A percentile compares a stretch with the other conserved stretches of the same genome.
phyloP scores from a whole-genome alignment of 1,140 invertebrate species.

The Tetramorium simillimum region DNA sequence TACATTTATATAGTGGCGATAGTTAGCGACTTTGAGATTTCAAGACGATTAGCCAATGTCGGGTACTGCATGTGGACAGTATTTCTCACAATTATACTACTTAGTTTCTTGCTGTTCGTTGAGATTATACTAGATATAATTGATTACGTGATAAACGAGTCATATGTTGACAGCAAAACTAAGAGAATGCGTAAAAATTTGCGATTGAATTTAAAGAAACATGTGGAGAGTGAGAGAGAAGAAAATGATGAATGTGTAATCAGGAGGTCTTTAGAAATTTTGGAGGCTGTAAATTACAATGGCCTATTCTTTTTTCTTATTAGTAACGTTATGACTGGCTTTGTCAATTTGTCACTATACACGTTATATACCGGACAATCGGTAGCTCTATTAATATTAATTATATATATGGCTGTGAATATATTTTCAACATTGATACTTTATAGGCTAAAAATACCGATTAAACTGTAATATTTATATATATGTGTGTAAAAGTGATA shows the following conservation, averaged over 20 bases:
- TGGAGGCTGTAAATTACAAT: conserved; percentile 90
- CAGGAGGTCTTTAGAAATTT: conserved; percentile 86
- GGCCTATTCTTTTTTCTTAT: conserved; percentile 92
- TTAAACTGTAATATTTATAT: conserved; percentile 75
- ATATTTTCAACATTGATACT: conserved; percentile 78
- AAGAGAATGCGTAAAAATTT: conserved; percentile 24
- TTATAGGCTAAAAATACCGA: conserved; percentile 75
- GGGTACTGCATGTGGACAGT: conserved; percentile 92
- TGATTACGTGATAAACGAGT: conserved; percentile 18
- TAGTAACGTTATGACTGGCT: conserved; percentile 92
- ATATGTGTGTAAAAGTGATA: background rate
- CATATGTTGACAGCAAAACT: background rate
- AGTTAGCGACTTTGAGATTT: conserved; percentile 86
- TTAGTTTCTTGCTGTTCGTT: conserved; percentile 86
- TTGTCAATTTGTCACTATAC: conserved; percentile 90
- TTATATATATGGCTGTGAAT: conserved; percentile 87
- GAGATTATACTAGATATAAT: conserved; percentile 85
- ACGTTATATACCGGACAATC: conserved; percentile 86
- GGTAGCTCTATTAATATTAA: conserved; percentile 86
- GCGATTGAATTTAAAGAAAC: conserved; percentile 31
- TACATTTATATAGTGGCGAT: conserved; percentile 85
- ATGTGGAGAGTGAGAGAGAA: conserved; percentile 38
- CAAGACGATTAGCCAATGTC: conserved; percentile 91
- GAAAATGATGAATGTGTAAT: conserved; percentile 25
- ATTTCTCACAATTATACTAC: conserved; percentile 86